Evolutionary conservation across 2,113 vertebrate species (phyloP).

Genomic region (Lasiurus cinereus): DNA sequence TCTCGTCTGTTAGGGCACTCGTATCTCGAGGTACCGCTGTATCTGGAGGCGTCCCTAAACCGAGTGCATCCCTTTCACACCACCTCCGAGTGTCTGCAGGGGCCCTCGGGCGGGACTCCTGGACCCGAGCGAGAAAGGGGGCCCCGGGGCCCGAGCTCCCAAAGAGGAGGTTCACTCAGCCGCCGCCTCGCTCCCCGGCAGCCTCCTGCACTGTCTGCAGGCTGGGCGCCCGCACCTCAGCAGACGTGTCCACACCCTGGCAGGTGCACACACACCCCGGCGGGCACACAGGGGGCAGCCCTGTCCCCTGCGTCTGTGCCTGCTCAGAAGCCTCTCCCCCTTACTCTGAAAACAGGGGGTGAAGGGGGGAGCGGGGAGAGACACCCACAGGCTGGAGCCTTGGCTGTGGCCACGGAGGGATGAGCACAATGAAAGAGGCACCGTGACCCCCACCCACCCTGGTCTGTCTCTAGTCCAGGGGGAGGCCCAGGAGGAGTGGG

Average conservation of each 20-base stretch:
- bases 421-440: background rate
- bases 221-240: too few species aligned
- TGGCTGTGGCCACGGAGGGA: background rate
- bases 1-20: too few species aligned
- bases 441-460: background rate
- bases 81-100: background rate
- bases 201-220: background rate
- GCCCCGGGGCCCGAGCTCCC: too few species aligned
- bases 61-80: background rate
- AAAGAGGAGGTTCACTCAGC: background rate
- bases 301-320: background rate
- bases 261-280: too few species aligned
- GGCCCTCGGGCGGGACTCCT: too few species aligned
- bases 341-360: background rate
- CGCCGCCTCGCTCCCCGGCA: background rate
- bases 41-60: background rate
- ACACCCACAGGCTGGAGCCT: too few species aligned
- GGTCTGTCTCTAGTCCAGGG: background rate
- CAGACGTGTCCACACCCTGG: background rate
- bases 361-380: rapidly evolving
- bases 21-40: too few species aligned
- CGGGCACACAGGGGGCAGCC: background rate
- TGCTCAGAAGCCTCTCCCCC: background rate
- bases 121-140: too few species aligned
- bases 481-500: background rate